Base-by-base conservation (phyloP, 2,888 invertebrate species). In the Dendrolimus pini region DNA sequence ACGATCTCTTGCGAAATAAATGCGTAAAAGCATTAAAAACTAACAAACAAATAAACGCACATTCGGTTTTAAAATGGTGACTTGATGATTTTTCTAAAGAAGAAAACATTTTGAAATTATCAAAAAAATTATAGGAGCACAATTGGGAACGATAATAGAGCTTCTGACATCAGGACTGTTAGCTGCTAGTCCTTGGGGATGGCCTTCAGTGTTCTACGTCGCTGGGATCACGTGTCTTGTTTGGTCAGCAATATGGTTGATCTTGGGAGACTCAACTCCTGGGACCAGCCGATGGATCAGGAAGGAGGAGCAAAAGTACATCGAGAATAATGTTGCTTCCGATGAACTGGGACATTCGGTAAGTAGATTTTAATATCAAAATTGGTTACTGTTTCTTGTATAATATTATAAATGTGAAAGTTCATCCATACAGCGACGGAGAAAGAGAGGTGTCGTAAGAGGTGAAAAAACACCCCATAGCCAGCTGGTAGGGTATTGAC, bases 161-260 rank as follows among this genome's bases (percentile, higher is more conserved):
- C 83, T 96, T 83, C 92, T 94, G 58, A 84, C 94, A 7, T 94
- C 95, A 9, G 97, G 97, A 0, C 71, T 93, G 3, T 86, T 97
- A 1, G 93, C 95, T 0, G 93, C 93, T 7, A 94, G 95, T 0
- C 60, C 79, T 0, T 93, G 68, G 89, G 96, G 96, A 56, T 96
- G 96, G 96, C 95, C 96, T 0, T 93, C 94, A 9, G 93, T 95
- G 14, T 96, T 95, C 82, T 96, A 96, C 76, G 84, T 94, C 30
- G 94, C 94, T 57, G 96, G 96, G 0, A 80, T 88, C 56, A 72
- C 92, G 9, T 94, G 95, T 9, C 70, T 94, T 1, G n/a, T 83
- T 0, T 95, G 95, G 94, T 83, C 93, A 0, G 67, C 91, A 0
- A 59, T 91, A 0, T 96, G 94, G 93, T 80, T 92, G 54, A 68